phyloP scores from a whole-genome alignment of 2,797 vertebrate genomes.

The Odontamblyopus lacepedii region DNA sequence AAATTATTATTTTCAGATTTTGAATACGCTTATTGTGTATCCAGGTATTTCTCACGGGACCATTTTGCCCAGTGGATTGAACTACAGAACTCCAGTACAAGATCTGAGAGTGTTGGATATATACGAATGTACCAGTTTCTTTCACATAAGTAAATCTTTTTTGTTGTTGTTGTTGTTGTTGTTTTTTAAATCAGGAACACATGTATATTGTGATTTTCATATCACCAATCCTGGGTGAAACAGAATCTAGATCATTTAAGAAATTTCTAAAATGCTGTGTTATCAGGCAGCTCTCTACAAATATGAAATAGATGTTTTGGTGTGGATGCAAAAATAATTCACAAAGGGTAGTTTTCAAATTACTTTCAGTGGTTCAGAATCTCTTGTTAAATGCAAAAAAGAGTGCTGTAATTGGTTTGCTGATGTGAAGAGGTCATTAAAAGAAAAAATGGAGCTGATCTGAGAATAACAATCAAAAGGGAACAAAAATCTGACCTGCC shows the following conservation, averaged over 20 bases:
- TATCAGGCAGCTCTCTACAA: not conserved
- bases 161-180: no score
- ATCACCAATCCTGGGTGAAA: no score
- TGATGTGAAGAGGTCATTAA: not conserved
- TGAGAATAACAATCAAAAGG: conserved; percentile 25
- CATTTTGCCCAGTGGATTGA: not conserved
- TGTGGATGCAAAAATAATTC: not conserved
- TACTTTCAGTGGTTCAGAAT: not conserved
- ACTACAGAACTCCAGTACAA: not conserved
- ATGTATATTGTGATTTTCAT: no score
- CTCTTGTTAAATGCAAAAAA: not conserved
- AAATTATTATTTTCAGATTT: not conserved
- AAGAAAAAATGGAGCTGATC: conserved; percentile 6
- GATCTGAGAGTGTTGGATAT: not conserved
- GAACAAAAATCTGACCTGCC: conserved; percentile 22
- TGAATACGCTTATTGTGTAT: not conserved
- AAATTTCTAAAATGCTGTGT: not conserved
- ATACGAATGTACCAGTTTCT: not conserved
- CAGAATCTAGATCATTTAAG: not conserved
- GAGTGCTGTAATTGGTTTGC: not conserved
- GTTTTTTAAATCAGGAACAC: no score
- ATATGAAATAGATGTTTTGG: not conserved
- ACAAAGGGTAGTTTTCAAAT: not conserved
- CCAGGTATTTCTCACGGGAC: not conserved
- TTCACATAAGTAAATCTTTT: not conserved